phyloP scores from a whole-genome alignment of 2,888 invertebrate species.

The Isotomurus palustris region DNA sequence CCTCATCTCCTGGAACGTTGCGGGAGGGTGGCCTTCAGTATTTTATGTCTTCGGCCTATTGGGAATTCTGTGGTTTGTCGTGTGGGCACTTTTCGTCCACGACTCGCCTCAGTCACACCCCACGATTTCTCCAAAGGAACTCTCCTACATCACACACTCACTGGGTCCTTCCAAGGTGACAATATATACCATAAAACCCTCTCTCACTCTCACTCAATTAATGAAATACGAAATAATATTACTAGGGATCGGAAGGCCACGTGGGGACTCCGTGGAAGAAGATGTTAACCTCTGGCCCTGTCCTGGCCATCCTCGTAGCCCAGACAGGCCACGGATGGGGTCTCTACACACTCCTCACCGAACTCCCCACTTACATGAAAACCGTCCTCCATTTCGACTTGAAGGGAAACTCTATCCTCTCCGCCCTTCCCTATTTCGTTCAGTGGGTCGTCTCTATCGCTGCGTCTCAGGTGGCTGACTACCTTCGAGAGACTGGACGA shows the following conservation, averaged over 20 bases:
- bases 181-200: background rate
- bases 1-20: conserved; percentile 68
- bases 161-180: conserved; percentile 23
- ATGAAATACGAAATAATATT: background rate
- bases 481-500: conserved; percentile 50
- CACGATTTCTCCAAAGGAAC: conserved; percentile 67
- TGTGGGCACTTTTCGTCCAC: conserved; percentile 70
- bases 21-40: conserved; percentile 80
- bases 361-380: conserved; percentile 77
- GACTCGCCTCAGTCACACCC: conserved; percentile 71
- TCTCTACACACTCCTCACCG: conserved; percentile 77
- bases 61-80: conserved; percentile 75
- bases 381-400: conserved; percentile 76
- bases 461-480: conserved; percentile 66
- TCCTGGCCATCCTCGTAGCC: conserved; percentile 40
- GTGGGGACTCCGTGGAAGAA: conserved; percentile 43
- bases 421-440: conserved; percentile 62
- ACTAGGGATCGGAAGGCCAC: too few species aligned
- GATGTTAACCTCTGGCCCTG: conserved; percentile 40
- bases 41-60: conserved; percentile 79
- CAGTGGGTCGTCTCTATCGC: conserved; percentile 63
- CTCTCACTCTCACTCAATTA: background rate
- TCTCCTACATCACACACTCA: conserved; percentile 55
- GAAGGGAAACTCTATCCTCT: conserved; percentile 61
- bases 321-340: conserved; percentile 51